Evolutionary conservation across 1,140 invertebrate genomes (phyloP), one percentile per base, ranked within the genome.

Genomic region (Delia radicum): DNA sequence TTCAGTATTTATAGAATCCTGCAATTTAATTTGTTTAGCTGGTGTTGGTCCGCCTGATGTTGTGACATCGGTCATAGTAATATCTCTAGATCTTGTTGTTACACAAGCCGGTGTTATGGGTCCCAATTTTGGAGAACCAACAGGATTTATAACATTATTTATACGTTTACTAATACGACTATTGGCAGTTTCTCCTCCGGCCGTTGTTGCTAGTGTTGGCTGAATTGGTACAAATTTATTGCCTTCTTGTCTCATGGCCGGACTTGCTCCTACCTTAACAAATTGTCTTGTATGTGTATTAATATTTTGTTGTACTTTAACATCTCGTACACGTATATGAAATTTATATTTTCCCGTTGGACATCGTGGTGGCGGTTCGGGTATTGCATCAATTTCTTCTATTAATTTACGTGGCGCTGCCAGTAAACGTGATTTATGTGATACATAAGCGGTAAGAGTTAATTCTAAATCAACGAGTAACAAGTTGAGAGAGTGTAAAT

Each of bases 381-480:
- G 89, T 62, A 88, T 82, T 73, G 79, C 87, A 81, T 94, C 91
- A 75, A 94, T 86, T 86, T 95, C 93, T 85, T 95, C 92, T 63
- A 96, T 94, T 2, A 94, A 84, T 79, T 91, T 91, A 55, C 89
- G 87, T 6, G 92, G 90, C n/a, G 93, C 90, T 79, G 92, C 91
- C 65, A 94, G 90, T 79, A 92, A 91, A 74, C 90, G 90, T 33
- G 94, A 90, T 80, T 94, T 90, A 85, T 96, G 94, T 62, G 95
- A 93, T 48, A 92, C 92, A 88, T 95, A 97, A 4, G 95, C 95
- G 69, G 92, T 93, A 37, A 95, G 81, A 55, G 89, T 89, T 69
- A 88, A 81, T 83, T 96, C 94, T 83, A 95, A 86, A 78, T 94
- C 89, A 62, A 92, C 81, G 21, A 96, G 80, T 63, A 91, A 84